Percentiles rank a stretch among this genome's conserved stretches.
Conservation (phyloP, 2,888 invertebrate species). For the Cephonodes hylas region DNA sequence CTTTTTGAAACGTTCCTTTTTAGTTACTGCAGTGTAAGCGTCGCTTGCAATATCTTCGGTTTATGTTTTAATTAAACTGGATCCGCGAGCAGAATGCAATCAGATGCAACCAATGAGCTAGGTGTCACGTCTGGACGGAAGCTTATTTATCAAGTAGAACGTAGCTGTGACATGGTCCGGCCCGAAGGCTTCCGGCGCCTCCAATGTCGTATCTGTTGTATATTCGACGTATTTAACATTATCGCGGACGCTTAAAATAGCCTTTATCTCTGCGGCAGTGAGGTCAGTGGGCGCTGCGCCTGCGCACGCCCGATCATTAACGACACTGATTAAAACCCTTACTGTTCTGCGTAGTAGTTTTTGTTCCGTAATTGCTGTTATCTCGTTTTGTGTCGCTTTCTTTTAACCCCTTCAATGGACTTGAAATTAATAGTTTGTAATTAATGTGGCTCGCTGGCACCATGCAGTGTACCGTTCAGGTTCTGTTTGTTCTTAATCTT, state of each 20-base stretch:
- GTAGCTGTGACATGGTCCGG: slow-evolving; percentile 44
- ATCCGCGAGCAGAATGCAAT: not conserved
- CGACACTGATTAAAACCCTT: slow-evolving; percentile 60
- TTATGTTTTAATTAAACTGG: not conserved
- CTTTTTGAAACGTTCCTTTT: not conserved
- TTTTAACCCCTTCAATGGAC: slow-evolving; percentile 27
- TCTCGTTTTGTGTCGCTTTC: slow-evolving; percentile 30
- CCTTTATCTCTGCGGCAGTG: slow-evolving; percentile 73
- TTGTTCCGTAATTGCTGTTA: slow-evolving; percentile 43
- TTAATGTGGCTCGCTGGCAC: not conserved
- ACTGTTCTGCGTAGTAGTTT: slow-evolving; percentile 48
- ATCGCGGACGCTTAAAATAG: slow-evolving; percentile 74
- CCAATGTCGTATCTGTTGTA: slow-evolving; percentile 64
- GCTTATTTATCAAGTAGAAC: slow-evolving; percentile 21
- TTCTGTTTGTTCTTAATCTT: slow-evolving; percentile 8
- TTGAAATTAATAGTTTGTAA: slow-evolving; percentile 11
- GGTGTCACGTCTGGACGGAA: not conserved
- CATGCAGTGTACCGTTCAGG: not conserved
- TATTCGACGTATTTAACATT: slow-evolving; percentile 67
- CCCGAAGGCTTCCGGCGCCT: slow-evolving; percentile 63
- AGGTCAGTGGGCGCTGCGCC: slow-evolving; percentile 75
- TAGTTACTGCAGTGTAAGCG: not conserved
- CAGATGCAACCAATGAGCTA: not conserved
- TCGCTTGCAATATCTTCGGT: not conserved
- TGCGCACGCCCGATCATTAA: slow-evolving; percentile 63